A percentile compares a stretch with the other conserved stretches of the same genome.
Conservation (phyloP, 2,888 invertebrate genomes). For the Hypolimnas misippus region DNA sequence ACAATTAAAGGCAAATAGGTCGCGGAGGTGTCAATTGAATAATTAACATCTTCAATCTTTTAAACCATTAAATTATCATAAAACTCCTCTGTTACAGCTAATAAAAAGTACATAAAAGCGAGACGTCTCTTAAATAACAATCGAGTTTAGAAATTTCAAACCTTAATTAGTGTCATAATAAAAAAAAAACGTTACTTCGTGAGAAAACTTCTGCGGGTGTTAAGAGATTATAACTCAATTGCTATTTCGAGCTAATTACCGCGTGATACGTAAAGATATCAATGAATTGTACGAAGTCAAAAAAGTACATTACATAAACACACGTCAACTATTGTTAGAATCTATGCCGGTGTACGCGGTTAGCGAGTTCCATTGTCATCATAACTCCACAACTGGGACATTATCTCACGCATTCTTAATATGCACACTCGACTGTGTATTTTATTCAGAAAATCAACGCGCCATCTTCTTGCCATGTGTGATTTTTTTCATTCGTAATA, state of each 20-base stretch:
- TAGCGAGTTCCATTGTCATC: constrained; percentile 55
- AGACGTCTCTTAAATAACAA: constrained; percentile 1
- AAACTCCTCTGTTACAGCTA: not conserved
- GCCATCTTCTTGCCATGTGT: constrained; percentile 23
- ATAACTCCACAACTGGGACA: constrained; percentile 47
- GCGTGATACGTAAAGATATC: constrained; percentile 32
- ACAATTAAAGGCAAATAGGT: too few species aligned
- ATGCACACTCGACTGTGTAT: constrained; percentile 28
- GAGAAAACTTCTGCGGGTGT: constrained; percentile 26
- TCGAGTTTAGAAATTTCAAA: constrained; percentile 20
- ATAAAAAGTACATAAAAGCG: not conserved
- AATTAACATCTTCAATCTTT: too few species aligned
- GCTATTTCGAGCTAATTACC: constrained; percentile 26
- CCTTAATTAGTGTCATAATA: constrained; percentile 27
- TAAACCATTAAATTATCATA: not conserved
- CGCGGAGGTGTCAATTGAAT: too few species aligned
- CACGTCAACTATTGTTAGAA: constrained; percentile 49
- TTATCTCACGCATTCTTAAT: constrained; percentile 51
- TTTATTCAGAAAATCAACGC: constrained; percentile 41
- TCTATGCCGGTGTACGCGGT: constrained; percentile 54
- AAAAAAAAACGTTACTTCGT: constrained; percentile 20
- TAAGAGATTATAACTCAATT: constrained; percentile 24
- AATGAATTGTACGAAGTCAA: constrained; percentile 32
- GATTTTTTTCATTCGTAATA: constrained; percentile 46
- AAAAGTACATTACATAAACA: constrained; percentile 50